Base-by-base conservation (phyloP, 2,113 vertebrate species). In the Gymnocephalus cernua region DNA sequence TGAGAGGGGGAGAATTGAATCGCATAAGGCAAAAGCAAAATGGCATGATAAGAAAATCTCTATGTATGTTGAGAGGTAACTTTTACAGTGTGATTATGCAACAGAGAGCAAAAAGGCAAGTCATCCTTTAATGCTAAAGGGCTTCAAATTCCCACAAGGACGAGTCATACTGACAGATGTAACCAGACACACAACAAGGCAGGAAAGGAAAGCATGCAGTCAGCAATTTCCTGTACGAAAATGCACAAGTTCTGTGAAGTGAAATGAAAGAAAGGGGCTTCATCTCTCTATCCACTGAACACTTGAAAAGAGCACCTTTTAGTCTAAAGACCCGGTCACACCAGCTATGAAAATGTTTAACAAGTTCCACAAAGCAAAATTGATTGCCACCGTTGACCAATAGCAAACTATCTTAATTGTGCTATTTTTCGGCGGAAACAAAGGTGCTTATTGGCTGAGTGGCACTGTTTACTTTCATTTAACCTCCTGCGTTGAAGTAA, bases 161-260 rank as follows among this genome's bases (percentile, higher is more conserved):
- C 12, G 14, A 61, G 41, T 38, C 50, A 19, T 45, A 67, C 58
- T 64, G 70, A 88, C 82, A 67, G 82, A 87, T 51, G 58, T 61
- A 56, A 68, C 47, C 61, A 72, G 51, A 80, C 66, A 58, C 74
- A 23, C 18, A 66, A 62, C 54, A 70, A 53, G 69, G 56, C 58
- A 58, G 76, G 12, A 57, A 69, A 75, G 77, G 66, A 32, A 56
- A 61, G n/a, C 14, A 45, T 19, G 18, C 1, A 27, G 76, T 19
- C 44, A 74, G 80, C 64, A 62, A 77, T 74, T 87, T 84, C 77
- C 75, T 86, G 79, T 27, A 14, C 4, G 41, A 75, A 44, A 76
- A 67, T n/a, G 21, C 58, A 73, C 51, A 58, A 50, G 61, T 44
- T 58, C 45, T 48, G 45, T 57, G 44, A 77, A 54, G 50, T 47